These are phyloP conservation scores for Drosophila trichaetosa DNA, from an alignment of 2,888 invertebrate species.

Conservation along the genomic window DNA sequence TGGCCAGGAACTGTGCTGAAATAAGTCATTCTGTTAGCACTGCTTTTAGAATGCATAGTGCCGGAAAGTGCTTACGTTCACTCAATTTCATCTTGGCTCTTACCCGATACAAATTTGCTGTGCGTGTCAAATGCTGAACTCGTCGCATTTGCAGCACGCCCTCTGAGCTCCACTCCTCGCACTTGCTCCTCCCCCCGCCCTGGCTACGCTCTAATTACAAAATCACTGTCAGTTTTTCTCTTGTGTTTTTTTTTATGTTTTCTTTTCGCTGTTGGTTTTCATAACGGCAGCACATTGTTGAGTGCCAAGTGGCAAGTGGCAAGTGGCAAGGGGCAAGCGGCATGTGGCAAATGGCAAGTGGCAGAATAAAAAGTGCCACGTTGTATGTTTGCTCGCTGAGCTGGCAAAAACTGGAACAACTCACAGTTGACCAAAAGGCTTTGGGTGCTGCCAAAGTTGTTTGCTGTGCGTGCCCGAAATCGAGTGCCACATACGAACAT, in stretches of 20 bases:
- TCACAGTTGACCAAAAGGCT: constrained; percentile 66
- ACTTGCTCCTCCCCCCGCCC: background rate
- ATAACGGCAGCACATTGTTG: constrained; percentile 58
- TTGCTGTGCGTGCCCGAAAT: constrained; percentile 61
- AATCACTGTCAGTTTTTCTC: constrained; percentile 56
- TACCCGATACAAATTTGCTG: constrained; percentile 52
- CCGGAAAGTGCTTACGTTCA: constrained; percentile 6
- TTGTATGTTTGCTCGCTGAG: constrained; percentile 69
- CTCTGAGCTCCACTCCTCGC: background rate
- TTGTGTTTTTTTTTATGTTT: constrained; percentile 5
- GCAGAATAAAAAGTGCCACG: constrained; percentile 60
- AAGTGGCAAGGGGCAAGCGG: constrained; percentile 24
- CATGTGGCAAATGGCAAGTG: constrained; percentile 41
- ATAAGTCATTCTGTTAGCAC: background rate
- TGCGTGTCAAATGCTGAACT: constrained; percentile 72
- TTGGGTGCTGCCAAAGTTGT: constrained; percentile 35
- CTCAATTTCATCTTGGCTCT: constrained; percentile 2
- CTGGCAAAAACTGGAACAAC: constrained; percentile 57
- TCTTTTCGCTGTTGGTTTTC: constrained; percentile 49
- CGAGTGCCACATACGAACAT: constrained; percentile 39
- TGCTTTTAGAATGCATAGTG: background rate
- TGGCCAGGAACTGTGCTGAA: background rate
- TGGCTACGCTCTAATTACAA: constrained; percentile 56
- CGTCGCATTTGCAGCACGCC: constrained; percentile 38
- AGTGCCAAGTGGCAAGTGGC: constrained; percentile 51